phyloP scores from a whole-genome alignment of 2,888 invertebrate genomes.

The Zygaena filipendulae region DNA sequence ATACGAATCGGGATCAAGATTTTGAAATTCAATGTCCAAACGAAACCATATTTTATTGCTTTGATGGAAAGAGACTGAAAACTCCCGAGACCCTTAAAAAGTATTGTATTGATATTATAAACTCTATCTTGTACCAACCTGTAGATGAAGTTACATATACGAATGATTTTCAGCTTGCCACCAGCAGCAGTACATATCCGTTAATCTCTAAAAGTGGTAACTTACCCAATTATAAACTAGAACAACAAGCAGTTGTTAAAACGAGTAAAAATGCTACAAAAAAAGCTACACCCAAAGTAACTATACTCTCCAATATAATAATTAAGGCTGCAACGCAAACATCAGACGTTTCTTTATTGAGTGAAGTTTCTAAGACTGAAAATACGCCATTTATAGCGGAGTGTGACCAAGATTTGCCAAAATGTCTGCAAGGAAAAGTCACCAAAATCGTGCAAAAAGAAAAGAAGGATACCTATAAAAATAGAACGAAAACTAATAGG shows the following conservation, averaged over 20 bases:
- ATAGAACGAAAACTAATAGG: background rate
- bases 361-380: background rate
- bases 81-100: background rate
- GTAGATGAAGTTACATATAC: background rate
- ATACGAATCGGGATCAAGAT: too few species aligned
- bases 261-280: background rate
- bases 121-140: background rate
- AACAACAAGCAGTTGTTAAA: background rate
- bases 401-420: background rate
- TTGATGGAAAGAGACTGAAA: too few species aligned
- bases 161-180: background rate
- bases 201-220: background rate
- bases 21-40: too few species aligned
- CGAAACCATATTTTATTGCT: too few species aligned
- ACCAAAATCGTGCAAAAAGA: background rate
- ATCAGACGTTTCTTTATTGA: constrained; percentile 5
- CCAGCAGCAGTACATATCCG: background rate
- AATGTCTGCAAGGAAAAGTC: background rate
- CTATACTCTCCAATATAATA: constrained; percentile 5
- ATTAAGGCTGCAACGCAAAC: constrained; percentile 5
- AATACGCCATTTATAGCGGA: background rate
- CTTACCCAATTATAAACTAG: background rate
- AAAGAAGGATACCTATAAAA: background rate
- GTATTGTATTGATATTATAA: background rate
- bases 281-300: constrained; percentile 2